These are phyloP conservation scores for Muscina levida DNA, from an alignment of 2,888 invertebrate genomes.

Conservation along the genomic window DNA sequence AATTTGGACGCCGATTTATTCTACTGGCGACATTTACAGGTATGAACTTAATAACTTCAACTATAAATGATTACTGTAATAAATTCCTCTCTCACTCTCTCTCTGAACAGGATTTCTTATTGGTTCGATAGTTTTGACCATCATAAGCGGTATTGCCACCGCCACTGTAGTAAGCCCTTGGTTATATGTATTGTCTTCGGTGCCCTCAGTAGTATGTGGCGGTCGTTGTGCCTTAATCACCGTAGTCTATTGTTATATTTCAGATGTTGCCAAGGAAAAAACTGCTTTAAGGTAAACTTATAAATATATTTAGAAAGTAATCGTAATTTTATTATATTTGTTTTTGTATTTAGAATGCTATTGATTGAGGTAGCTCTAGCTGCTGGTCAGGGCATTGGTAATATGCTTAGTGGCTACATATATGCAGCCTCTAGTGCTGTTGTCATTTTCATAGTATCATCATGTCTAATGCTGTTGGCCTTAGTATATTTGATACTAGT, in stretches of 20 bases:
- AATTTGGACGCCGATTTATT: constrained; percentile 87
- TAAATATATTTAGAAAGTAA: neutral
- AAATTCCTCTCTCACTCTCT: no score
- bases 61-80: neutral
- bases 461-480: constrained; percentile 70
- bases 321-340: no score
- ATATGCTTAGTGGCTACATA: constrained; percentile 83
- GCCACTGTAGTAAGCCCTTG: constrained; percentile 75
- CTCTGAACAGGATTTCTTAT: constrained; percentile 74
- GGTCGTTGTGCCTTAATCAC: constrained; percentile 84
- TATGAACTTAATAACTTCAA: constrained; percentile 70
- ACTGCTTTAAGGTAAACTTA: constrained; percentile 78
- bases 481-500: constrained; percentile 73
- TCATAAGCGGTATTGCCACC: constrained; percentile 71
- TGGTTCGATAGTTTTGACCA: constrained; percentile 71
- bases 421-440: constrained; percentile 79
- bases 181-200: constrained; percentile 80
- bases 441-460: constrained; percentile 74
- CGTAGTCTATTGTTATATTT: constrained; percentile 84
- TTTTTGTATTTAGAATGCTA: constrained; percentile 82
- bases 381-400: constrained; percentile 83
- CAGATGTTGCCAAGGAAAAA: constrained; percentile 83
- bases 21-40: constrained; percentile 84
- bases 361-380: constrained; percentile 83
- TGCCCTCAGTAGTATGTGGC: constrained; percentile 84